These are phyloP conservation scores for Macrosoma leucophasiata DNA, from an alignment of 2,888 invertebrate species.

Conservation along the genomic window DNA sequence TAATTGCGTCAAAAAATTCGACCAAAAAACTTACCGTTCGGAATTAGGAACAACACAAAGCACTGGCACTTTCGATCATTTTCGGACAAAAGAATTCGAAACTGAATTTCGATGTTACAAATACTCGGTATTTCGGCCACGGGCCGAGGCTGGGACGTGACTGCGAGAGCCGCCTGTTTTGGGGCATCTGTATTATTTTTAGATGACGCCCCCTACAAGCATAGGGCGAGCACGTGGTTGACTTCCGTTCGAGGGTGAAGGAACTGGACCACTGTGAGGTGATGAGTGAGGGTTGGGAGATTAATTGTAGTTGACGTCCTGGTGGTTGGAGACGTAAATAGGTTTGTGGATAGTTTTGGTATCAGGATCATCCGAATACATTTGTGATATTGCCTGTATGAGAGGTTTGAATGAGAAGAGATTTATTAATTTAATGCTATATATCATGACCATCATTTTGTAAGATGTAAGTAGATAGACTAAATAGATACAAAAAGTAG, in stretches of 20 bases:
- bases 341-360: no score
- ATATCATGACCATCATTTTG: no score
- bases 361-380: no score
- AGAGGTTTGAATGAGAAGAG: no score
- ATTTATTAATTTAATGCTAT: no score
- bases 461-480: no score
- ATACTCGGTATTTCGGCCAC: constrained; percentile 30
- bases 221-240: constrained; percentile 45
- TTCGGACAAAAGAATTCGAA: constrained; percentile 29
- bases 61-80: constrained; percentile 26
- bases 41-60: constrained; percentile 11
- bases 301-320: no score
- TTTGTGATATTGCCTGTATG: no score
- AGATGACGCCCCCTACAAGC: constrained; percentile 69
- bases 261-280: constrained; percentile 26
- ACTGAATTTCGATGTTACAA: constrained; percentile 34
- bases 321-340: no score
- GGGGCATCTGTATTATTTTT: constrained; percentile 53
- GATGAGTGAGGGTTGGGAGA: constrained; percentile 6
- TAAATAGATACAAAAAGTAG: no score
- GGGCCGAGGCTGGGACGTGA: constrained; percentile 45
- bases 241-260: constrained; percentile 50
- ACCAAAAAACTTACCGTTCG: constrained; percentile 10
- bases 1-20: no score
- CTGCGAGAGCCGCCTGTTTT: constrained; percentile 50